These are phyloP conservation scores for Antennarius maculatus DNA, from an alignment of 2,797 vertebrate species.

Conservation along the genomic window DNA sequence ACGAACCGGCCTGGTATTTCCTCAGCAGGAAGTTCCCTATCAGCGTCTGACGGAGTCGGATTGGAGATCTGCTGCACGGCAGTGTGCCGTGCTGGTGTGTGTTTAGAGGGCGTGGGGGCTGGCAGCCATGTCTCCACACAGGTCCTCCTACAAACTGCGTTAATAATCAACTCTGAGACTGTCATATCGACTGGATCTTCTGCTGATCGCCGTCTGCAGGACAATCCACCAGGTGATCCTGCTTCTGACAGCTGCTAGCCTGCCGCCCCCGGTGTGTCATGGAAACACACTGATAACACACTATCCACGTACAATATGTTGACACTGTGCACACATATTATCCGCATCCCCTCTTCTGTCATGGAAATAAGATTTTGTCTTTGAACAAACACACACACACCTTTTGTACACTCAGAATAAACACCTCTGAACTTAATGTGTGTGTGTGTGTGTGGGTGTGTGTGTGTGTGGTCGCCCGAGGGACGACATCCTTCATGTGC, in stretches of 20 bases:
- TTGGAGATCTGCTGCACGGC: conserved; percentile 17
- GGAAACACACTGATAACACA: conserved; percentile 55
- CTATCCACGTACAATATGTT: conserved; percentile 21
- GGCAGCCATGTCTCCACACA: conserved; percentile 6
- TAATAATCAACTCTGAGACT: conserved; percentile 52
- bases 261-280: conserved; percentile 27
- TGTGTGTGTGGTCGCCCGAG: conserved; percentile 2
- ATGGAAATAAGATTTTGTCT: conserved; percentile 37
- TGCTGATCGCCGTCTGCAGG: neutral
- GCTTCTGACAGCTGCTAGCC: conserved; percentile 39
- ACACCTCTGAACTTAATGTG: conserved; percentile 1
- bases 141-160: conserved; percentile 2
- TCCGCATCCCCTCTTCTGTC: conserved; percentile 34
- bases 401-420: conserved; percentile 40
- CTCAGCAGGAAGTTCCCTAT: conserved; percentile 68
- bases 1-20: conserved; percentile 65
- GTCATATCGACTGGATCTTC: conserved; percentile 14
- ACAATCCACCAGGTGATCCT: conserved; percentile 19
- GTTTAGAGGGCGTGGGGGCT: conserved; percentile 57
- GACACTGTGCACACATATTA: conserved; percentile 9
- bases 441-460: neutral
- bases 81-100: conserved; percentile 17
- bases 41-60: conserved; percentile 35
- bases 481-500: conserved; percentile 26
- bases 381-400: conserved; percentile 41